phyloP scores from a whole-genome alignment of 2,888 invertebrate genomes.

The Fragum sueziense region DNA sequence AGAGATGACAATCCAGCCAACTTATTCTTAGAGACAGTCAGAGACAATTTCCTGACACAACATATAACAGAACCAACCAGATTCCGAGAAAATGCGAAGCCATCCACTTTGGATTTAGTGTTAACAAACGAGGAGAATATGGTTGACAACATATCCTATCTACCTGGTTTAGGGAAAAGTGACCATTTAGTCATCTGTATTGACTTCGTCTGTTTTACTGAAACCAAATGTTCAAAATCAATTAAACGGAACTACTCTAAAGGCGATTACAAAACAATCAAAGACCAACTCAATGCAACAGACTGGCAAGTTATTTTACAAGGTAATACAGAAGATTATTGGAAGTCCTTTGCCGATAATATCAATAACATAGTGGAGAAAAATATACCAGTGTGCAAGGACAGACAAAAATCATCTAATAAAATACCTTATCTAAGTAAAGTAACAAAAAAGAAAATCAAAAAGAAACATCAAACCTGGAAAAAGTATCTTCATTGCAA shows the following conservation, averaged over 20 bases:
- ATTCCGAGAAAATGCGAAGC: not conserved
- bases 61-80: conserved; percentile 4
- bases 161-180: not conserved
- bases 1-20: not conserved
- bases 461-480: too few relatives aligned
- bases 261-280: not conserved
- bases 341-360: too few relatives aligned
- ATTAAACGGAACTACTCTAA: not conserved
- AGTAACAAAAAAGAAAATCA: too few relatives aligned
- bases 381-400: too few relatives aligned
- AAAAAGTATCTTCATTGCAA: too few relatives aligned
- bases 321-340: too few relatives aligned
- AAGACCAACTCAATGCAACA: not conserved
- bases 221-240: not conserved
- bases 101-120: not conserved
- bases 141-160: not conserved
- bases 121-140: too few relatives aligned
- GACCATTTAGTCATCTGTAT: not conserved
- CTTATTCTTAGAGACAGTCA: conserved; percentile 6
- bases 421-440: too few relatives aligned
- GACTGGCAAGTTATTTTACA: not conserved
- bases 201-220: too few relatives aligned
- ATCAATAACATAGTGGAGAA: too few relatives aligned
- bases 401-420: too few relatives aligned
- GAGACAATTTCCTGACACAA: conserved; percentile 5